These are phyloP conservation scores for Plebejus melissa DNA, from an alignment of 2,888 invertebrate genomes.

Conservation along the genomic window DNA sequence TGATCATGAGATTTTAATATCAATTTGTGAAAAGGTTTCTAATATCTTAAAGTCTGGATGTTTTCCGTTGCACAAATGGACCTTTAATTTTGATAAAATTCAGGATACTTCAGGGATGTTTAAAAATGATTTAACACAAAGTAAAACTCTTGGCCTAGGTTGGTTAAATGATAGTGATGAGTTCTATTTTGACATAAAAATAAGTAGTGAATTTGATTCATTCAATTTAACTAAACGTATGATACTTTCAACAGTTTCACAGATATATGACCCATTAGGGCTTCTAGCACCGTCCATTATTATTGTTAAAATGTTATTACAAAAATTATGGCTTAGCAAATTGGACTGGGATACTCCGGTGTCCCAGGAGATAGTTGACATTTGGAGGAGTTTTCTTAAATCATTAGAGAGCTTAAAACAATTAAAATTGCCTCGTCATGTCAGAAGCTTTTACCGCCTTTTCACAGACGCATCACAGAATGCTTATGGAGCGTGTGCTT, in stretches of 20 bases:
- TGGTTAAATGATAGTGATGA: conserved; percentile 32
- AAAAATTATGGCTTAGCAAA: conserved; percentile 26
- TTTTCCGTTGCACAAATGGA: conserved; percentile 34
- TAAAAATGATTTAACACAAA: conserved; percentile 31
- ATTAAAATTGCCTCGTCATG: background rate
- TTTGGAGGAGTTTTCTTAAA: conserved; percentile 24
- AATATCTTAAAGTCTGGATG: conserved; percentile 29
- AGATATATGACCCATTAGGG: conserved; percentile 35
- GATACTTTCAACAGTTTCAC: conserved; percentile 32
- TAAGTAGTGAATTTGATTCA: conserved; percentile 14
- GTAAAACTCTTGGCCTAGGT: conserved; percentile 35
- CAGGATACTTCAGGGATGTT: conserved; percentile 1
- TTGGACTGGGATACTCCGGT: background rate
- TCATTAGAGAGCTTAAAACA: background rate
- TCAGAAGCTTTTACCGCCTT: conserved; percentile 28
- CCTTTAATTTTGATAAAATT: conserved; percentile 31
- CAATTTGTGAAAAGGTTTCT: conserved; percentile 19
- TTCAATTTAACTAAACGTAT: conserved; percentile 34
- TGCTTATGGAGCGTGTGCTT: conserved; percentile 34
- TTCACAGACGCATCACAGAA: conserved; percentile 31
- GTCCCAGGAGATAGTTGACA: background rate
- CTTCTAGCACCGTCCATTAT: conserved; percentile 33
- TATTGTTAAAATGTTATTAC: conserved; percentile 33
- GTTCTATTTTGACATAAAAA: conserved; percentile 32
- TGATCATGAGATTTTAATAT: conserved; percentile 19